These are phyloP conservation scores for Nomada flava DNA, from an alignment of 2,888 invertebrate genomes.

Conservation along the genomic window DNA sequence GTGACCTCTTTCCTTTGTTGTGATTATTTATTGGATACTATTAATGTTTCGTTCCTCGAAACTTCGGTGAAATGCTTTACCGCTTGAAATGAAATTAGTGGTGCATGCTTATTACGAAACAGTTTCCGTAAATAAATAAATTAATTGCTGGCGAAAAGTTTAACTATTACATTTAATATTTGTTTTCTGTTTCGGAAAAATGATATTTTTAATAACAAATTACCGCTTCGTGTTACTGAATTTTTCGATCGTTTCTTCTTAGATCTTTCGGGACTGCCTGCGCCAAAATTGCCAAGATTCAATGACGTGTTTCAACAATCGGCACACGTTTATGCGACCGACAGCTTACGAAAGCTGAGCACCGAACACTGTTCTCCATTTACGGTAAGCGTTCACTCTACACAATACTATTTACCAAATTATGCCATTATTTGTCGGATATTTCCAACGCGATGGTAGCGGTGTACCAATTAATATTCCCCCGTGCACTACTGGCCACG, in stretches of 20 bases:
- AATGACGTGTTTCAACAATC: neutral
- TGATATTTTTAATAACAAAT: neutral
- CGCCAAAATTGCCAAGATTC: neutral
- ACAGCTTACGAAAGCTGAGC: neutral
- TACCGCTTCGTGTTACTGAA: neutral
- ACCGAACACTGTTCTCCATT: neutral
- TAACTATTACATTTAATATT: neutral
- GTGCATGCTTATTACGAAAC: too few relatives aligned
- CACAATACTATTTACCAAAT: neutral
- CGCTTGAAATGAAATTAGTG: neutral
- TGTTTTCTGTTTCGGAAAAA: neutral
- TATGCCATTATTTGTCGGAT: conserved; percentile 8
- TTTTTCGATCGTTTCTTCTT: neutral
- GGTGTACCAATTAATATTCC: conserved; percentile 27
- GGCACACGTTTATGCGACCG: neutral
- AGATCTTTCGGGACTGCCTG: neutral
- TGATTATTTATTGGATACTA: neutral
- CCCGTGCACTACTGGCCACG: neutral
- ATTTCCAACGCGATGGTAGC: neutral
- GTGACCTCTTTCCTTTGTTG: neutral
- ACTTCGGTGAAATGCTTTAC: too few relatives aligned
- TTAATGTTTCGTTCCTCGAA: too few relatives aligned
- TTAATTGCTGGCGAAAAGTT: too few relatives aligned
- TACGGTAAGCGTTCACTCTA: conserved; percentile 19
- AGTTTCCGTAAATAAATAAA: too few relatives aligned